phyloP scores from a whole-genome alignment of 2,888 invertebrate genomes.

The Lepidonotus clava region DNA sequence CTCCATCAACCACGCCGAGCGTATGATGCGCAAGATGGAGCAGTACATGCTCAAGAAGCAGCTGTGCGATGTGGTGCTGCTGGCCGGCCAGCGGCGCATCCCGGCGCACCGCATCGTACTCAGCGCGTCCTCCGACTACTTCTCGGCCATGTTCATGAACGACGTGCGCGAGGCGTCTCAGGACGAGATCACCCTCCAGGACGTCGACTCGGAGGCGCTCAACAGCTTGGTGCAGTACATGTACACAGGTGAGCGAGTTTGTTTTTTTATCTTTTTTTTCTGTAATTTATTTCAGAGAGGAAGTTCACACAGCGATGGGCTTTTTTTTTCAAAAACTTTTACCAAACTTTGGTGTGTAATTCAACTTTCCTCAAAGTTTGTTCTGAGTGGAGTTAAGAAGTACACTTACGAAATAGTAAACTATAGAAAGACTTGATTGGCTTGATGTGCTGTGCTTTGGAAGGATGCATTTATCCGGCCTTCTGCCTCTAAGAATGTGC shows the following conservation, averaged over 20 bases:
- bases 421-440: no score
- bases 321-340: no score
- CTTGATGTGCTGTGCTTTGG: no score
- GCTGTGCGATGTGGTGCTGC: slow-evolving; percentile 92
- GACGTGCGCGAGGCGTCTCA: slow-evolving; percentile 91
- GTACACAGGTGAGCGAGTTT: slow-evolving; percentile 87
- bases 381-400: no score
- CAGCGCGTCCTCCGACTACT: slow-evolving; percentile 95
- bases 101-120: slow-evolving; percentile 93
- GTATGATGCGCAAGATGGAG: slow-evolving; percentile 90
- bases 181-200: slow-evolving; percentile 90
- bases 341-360: no score
- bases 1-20: slow-evolving; percentile 87
- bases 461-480: no score
- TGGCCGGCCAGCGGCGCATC: slow-evolving; percentile 87
- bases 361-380: no score
- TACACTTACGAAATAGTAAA: no score
- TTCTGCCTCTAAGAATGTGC: no score
- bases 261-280: no score
- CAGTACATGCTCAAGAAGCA: slow-evolving; percentile 90
- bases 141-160: slow-evolving; percentile 96
- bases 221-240: slow-evolving; percentile 93
- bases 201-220: slow-evolving; percentile 92
- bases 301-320: no score
- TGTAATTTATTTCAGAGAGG: no score